Conservation (phyloP, 1,140 invertebrate species). For the Philopotamus ludificatus region DNA sequence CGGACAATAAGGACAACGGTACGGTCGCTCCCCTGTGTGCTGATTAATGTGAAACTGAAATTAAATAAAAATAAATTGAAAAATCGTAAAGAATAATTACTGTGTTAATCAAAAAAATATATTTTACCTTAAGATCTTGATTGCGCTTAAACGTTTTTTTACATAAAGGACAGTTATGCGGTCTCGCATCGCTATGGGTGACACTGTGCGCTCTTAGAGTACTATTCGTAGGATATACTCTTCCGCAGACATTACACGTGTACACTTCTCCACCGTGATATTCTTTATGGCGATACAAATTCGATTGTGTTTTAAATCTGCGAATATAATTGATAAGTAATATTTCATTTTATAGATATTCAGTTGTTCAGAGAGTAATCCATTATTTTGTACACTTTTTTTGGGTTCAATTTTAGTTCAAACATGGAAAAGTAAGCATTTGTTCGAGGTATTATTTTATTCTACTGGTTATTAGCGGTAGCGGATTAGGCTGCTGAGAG, state of each 20-base stretch:
- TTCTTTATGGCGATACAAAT: constrained; percentile 65
- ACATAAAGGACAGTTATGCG: constrained; percentile 69
- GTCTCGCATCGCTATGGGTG: constrained; percentile 68
- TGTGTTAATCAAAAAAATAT: constrained; percentile 1
- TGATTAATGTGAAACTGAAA: constrained; percentile 73
- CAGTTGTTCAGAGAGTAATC: too few species aligned
- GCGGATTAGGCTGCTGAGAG: too few species aligned
- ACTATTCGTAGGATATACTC: constrained; percentile 70
- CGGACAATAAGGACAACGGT: constrained; percentile 78
- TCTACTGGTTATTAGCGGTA: too few species aligned
- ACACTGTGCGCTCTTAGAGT: constrained; percentile 70
- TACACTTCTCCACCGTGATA: constrained; percentile 65
- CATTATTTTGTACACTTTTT: too few species aligned
- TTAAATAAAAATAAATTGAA: constrained; percentile 24
- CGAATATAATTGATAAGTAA: constrained; percentile 37
- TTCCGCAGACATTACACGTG: constrained; percentile 65
- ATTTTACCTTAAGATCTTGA: constrained; percentile 68
- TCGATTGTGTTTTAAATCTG: constrained; percentile 70
- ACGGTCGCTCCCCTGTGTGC: constrained; percentile 78
- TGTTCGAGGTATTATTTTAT: too few species aligned
- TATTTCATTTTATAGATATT: not conserved
- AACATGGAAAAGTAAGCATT: too few species aligned
- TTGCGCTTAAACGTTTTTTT: constrained; percentile 75
- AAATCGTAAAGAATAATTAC: not conserved
- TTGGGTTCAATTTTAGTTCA: too few species aligned